Base-by-base conservation (phyloP, 2,797 vertebrate genomes). In the Tragopan temminckii region DNA sequence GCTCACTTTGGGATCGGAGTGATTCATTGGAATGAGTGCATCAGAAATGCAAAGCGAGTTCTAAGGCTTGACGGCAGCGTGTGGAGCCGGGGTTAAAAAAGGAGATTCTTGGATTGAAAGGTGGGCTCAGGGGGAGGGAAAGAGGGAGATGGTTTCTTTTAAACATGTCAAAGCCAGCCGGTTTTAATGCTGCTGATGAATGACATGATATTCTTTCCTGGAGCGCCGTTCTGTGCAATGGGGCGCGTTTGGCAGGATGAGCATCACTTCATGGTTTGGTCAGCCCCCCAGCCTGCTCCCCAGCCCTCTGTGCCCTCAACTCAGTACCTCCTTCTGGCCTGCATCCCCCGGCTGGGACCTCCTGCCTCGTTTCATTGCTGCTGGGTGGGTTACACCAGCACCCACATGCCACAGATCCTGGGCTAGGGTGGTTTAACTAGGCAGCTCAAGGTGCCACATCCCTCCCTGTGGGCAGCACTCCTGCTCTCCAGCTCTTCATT, bases 201-300 rank as follows among this genome's bases (percentile, higher is more conserved):
- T 84, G 29, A 13, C 33, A 68, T 63, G 57, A 64, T 64, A 6
- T 19, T 71, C n/a, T 77, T 31, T 59, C 63, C 35, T 50, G 55
- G 70, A 84, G 21, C 24, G 5, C 23, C 0, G 1, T 55, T 69
- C 57, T 11, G 9, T 1, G 1, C 4, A 29, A 62, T 31, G 35
- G 53, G 72, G 11, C 2, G 4, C 0, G 1, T 40, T 82, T 87
- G 46, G 17, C 19, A 24, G 70, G 67, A n/a, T 40, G 3, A 2
- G 59, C 36, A 20, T 58, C 1, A 1, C 70, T 46, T 17, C 20
- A 52, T 48, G 69, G 19, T 45, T 55, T 42, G 8, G 18, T 18
- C 10, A 50, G 24, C 42, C 77, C 43, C 76, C 27, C 35, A 33
- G 46, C 5, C 36, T 18, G 40, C 55, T 10, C 12, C 10, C 19